These are phyloP conservation scores for Condylostylus longicornis DNA, from an alignment of 1,140 invertebrate species.

Conservation along the genomic window DNA sequence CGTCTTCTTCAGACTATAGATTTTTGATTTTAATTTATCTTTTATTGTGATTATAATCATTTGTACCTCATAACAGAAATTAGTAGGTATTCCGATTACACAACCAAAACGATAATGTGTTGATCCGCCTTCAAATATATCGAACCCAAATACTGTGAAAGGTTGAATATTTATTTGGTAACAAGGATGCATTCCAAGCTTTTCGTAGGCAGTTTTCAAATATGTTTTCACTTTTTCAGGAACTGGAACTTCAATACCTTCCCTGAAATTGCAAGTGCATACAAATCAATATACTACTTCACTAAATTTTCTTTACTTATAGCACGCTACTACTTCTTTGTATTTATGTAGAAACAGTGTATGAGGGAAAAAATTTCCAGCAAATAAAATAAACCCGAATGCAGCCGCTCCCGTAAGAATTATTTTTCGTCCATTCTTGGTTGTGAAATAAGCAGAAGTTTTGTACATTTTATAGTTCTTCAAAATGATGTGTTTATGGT, in stretches of 20 bases:
- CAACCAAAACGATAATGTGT: slow-evolving; percentile 34
- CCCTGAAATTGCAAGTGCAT: slow-evolving; percentile 21
- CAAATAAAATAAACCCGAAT: slow-evolving; percentile 14
- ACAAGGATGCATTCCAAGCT: slow-evolving; percentile 33
- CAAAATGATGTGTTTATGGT: no score
- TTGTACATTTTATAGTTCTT: no score
- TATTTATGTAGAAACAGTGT: slow-evolving; percentile 37
- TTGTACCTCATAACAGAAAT: slow-evolving; percentile 37
- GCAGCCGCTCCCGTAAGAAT: slow-evolving; percentile 9
- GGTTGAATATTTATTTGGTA: slow-evolving; percentile 33
- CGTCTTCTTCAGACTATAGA: no score
- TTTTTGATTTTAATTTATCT: no score
- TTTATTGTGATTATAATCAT: slow-evolving; percentile 35
- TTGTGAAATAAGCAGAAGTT: no score
- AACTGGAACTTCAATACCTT: slow-evolving; percentile 33
- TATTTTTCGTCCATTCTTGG: slow-evolving; percentile 17
- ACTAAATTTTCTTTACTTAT: slow-evolving; percentile 32
- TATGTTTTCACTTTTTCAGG: slow-evolving; percentile 24
- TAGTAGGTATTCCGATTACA: slow-evolving; percentile 46
- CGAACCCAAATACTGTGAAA: slow-evolving; percentile 48
- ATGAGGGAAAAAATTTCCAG: slow-evolving; percentile 33
- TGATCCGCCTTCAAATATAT: slow-evolving; percentile 37
- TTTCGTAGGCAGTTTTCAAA: slow-evolving; percentile 36
- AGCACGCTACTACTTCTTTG: slow-evolving; percentile 35
- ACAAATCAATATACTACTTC: slow-evolving; percentile 4